These are phyloP conservation scores for Diloba caeruleocephala DNA, from an alignment of 2,888 invertebrate genomes.

Conservation along the genomic window DNA sequence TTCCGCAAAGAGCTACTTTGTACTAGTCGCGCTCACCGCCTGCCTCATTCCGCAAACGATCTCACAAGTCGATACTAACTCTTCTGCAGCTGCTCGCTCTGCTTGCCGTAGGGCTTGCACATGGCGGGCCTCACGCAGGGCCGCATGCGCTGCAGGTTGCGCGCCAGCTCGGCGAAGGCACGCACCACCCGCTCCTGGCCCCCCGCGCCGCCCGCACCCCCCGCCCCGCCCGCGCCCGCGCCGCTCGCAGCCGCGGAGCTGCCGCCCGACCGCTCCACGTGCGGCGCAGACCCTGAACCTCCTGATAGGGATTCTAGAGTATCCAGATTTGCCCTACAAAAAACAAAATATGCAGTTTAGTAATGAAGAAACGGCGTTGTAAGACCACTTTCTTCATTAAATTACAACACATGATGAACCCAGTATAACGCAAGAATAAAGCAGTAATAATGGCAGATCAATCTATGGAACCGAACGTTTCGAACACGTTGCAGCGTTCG, in stretches of 20 bases:
- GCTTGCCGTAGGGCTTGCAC: slow-evolving; percentile 97
- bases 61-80: slow-evolving; percentile 82
- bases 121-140: slow-evolving; percentile 96
- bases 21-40: too few relatives aligned
- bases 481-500: too few relatives aligned
- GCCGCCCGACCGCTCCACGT: slow-evolving; percentile 90
- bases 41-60: too few relatives aligned
- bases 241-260: slow-evolving; percentile 90
- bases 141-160: slow-evolving; percentile 96
- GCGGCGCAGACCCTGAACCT: slow-evolving; percentile 78
- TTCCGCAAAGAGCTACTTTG: too few relatives aligned
- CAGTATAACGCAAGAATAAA: too few relatives aligned
- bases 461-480: too few relatives aligned
- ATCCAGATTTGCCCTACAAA: slow-evolving; percentile 91
- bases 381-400: too few relatives aligned
- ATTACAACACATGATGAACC: too few relatives aligned
- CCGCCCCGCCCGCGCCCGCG: slow-evolving; percentile 89
- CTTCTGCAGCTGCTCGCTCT: slow-evolving; percentile 96
- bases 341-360: too few relatives aligned
- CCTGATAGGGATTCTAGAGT: slow-evolving; percentile 92
- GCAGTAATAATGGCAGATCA: too few relatives aligned
- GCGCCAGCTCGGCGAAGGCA: slow-evolving; percentile 95
- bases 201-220: slow-evolving; percentile 87
- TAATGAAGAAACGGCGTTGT: neutral
- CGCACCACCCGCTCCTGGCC: slow-evolving; percentile 96